Evolutionary conservation across 2,113 vertebrate genomes (phyloP).

Genomic region (Prochilodus magdalenae): DNA sequence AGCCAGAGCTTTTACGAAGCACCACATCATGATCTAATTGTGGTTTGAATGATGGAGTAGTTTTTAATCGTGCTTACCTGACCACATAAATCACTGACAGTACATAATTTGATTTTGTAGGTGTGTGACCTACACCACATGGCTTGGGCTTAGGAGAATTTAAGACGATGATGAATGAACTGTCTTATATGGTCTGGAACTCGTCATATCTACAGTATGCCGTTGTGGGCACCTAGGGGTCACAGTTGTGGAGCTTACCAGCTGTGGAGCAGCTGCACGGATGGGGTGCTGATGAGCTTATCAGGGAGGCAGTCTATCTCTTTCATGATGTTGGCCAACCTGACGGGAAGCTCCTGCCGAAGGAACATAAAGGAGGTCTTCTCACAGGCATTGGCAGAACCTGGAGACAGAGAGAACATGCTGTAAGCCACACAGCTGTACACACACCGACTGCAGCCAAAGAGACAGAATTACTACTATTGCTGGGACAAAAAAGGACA

Average conservation of each 20-base stretch:
- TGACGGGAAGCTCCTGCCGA: conserved; percentile 94
- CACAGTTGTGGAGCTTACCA: conserved; percentile 78
- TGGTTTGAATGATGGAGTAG: not conserved
- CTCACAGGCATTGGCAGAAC: conserved; percentile 93
- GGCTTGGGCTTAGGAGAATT: conserved; percentile 4
- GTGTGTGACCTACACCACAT: not conserved
- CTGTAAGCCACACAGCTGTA: not conserved
- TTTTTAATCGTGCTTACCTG: not conserved
- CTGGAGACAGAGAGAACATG: conserved; percentile 67
- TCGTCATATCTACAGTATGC: not conserved
- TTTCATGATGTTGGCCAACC: conserved; percentile 95
- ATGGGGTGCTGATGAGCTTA: conserved; percentile 86
- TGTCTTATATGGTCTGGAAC: not conserved
- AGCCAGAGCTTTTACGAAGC: not conserved
- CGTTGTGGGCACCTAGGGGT: not conserved
- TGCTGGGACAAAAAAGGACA: not conserved
- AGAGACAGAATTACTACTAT: not conserved
- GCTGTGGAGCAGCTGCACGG: conserved; percentile 89
- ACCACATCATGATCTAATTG: not conserved
- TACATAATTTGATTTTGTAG: conserved; percentile 4
- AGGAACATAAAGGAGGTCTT: conserved; percentile 96
- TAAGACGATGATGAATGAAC: conserved; percentile 5
- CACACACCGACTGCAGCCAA: not conserved
- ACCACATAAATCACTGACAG: conserved; percentile 24
- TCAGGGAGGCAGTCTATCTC: conserved; percentile 96